phyloP scores from a whole-genome alignment of 2,888 invertebrate genomes.

The Eubasilissa splendida region DNA sequence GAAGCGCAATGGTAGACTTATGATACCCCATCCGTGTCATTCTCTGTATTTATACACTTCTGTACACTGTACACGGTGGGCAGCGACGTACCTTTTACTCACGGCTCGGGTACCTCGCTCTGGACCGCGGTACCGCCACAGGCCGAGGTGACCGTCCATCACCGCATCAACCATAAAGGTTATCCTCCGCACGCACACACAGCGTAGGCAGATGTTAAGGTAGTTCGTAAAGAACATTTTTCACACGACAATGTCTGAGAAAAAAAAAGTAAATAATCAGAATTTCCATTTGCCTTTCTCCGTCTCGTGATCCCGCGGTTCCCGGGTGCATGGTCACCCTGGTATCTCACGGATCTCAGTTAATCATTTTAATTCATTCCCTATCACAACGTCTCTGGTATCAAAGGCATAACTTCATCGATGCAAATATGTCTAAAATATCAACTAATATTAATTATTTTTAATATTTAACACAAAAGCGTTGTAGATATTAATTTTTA shows the following conservation, averaged over 20 bases:
- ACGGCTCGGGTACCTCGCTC: slow-evolving; percentile 8
- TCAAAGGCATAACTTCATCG: too few species aligned
- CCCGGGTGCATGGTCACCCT: neutral
- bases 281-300: neutral
- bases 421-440: neutral
- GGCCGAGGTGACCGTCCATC: slow-evolving; percentile 40
- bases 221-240: neutral
- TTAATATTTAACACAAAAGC: too few species aligned
- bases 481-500: too few species aligned
- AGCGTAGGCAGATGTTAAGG: neutral
- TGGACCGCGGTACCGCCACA: slow-evolving; percentile 5
- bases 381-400: neutral
- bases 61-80: slow-evolving; percentile 61
- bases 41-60: slow-evolving; percentile 71
- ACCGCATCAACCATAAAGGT: slow-evolving; percentile 37
- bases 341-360: neutral
- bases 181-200: slow-evolving; percentile 20
- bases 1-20: slow-evolving; percentile 64
- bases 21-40: slow-evolving; percentile 68
- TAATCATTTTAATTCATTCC: neutral
- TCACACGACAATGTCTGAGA: neutral
- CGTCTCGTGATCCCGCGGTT: neutral
- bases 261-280: neutral
- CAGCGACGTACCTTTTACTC: slow-evolving; percentile 40
- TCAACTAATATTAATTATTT: too few species aligned